phyloP scores from a whole-genome alignment of 2,113 vertebrate genomes.

The Acanthochromis polyacanthus region DNA sequence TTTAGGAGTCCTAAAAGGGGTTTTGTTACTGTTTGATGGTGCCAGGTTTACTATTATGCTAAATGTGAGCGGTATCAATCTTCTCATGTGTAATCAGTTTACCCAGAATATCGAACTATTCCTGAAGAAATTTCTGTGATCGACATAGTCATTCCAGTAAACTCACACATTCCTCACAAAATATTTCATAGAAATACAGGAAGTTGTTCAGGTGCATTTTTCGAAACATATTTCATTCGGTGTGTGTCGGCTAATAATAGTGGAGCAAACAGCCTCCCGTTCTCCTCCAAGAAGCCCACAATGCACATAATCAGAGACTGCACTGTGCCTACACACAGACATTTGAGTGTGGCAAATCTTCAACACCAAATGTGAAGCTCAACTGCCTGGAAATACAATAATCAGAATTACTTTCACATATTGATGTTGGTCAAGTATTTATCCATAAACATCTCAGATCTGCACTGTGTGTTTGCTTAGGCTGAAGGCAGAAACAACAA shows the following conservation, averaged over 20 bases:
- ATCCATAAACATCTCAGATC: background rate
- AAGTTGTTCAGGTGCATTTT: background rate
- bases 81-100: background rate
- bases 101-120: slow-evolving; percentile 2
- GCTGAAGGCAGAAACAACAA: slow-evolving; percentile 8
- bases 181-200: background rate
- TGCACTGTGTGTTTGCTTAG: slow-evolving; percentile 18
- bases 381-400: background rate
- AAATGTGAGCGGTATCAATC: background rate
- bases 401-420: background rate
- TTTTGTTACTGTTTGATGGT: no score
- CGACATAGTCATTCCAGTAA: background rate
- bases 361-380: slow-evolving; percentile 1
- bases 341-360: slow-evolving; percentile 28
- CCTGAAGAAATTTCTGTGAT: background rate
- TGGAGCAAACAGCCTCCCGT: slow-evolving; percentile 19
- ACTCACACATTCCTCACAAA: background rate
- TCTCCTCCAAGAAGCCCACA: slow-evolving; percentile 30
- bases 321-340: slow-evolving; percentile 36
- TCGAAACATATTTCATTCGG: slow-evolving; percentile 19
- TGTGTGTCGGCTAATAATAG: slow-evolving; percentile 34
- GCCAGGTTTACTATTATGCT: no score
- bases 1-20: no score
- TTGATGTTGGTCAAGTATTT: background rate
- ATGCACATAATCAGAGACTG: slow-evolving; percentile 29